Base-by-base conservation (phyloP, 2,888 invertebrate species). In the Eucera pruinosa region DNA sequence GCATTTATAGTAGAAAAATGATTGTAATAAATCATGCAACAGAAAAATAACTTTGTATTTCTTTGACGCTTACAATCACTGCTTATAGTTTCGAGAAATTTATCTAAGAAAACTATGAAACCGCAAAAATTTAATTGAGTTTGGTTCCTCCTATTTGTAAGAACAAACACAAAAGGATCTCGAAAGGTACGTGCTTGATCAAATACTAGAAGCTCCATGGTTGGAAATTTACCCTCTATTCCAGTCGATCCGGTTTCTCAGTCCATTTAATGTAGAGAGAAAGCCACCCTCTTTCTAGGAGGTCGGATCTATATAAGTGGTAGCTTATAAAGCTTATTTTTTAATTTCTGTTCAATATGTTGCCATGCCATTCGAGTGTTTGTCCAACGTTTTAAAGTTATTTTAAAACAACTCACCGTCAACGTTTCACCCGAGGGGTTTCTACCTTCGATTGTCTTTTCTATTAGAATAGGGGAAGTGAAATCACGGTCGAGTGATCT, bases 381-480 rank as follows among this genome's bases (percentile, higher is more conserved):
- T 89, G 82, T 77, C 79, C 81, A 82, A 83, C 73, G 78, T 85
- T 89, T 89, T 83, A 83, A 88, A 89, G 79, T 87, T 84, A 85
- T 88, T 90, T 90, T 85, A 87, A 89, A 89, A 89, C 87, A 87
- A 86, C 82, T 73, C 67, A 52, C 23, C 39, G 36, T 33, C 58
- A 13, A 9, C 45, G 55, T 54, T 68, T 57, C 58, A 39, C n/a
- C 33, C 61, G 43, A 36, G 52, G 70, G 73, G 77, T 47, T 62
- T 58, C 41, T n/a, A 1, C 25, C 60, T 60, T n/a, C 67, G 55
- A 57, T 66, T 78, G 73, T 76, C 64, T 66, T 70, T 61, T 61
- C 78, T 68, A 68, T 71, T 70, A 52, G 36, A 54, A 68, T 48
- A 62, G 36, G 58, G 73, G 67, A 62, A 27, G 54, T 27, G 70